Base-by-base conservation (phyloP, 2,113 vertebrate species). In the Edolisoma coerulescens region DNA sequence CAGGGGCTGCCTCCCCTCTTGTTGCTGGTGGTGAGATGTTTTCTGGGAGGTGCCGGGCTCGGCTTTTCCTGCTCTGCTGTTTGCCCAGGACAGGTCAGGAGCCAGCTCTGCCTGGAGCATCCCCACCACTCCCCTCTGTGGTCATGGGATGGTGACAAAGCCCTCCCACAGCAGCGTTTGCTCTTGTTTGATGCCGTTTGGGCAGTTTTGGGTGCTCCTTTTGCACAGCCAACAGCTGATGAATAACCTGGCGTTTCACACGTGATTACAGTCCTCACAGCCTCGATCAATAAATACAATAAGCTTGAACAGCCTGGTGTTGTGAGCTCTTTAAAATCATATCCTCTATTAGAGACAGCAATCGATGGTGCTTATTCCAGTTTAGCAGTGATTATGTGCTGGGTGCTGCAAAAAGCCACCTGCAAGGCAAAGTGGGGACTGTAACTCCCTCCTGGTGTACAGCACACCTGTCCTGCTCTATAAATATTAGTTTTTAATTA, bases 241-340 rank as follows among this genome's bases (percentile, higher is more conserved):
- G 12, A 59, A 86, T 26, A 67, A 47, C 50, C 16, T 30, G 53
- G 37, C 19, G 70, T 45, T 44, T 37, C 47, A 33, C 28, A 4
- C 32, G 68, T 45, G 73, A 45, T 81, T 42, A 27, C 0, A 13
- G 42, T 18, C 64, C 75, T 81, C 23, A 5, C 3, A 54, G 63
- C 13, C 83, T 80, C 26, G 27, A 89, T 96, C 92, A 65, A 92
- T 96, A 93, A 84, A 57, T 4, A 88, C 80, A 81, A 80, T 39
- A 45, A 92, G 76, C 59, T 84, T 59, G 50, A 86, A 35, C 19
- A 65, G 42, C 21, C 39, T 14, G 16, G 47, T 35, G 50, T 70
- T 90, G 88, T 9, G n/a, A 95, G 94, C 87, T 77, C 86, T 88
- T 93, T 87, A 90, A 77, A 96, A 81, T 47, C 83, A 81, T 54